These are phyloP conservation scores for Stenodema calcarata DNA, from an alignment of 2,888 invertebrate species.

Conservation along the genomic window DNA sequence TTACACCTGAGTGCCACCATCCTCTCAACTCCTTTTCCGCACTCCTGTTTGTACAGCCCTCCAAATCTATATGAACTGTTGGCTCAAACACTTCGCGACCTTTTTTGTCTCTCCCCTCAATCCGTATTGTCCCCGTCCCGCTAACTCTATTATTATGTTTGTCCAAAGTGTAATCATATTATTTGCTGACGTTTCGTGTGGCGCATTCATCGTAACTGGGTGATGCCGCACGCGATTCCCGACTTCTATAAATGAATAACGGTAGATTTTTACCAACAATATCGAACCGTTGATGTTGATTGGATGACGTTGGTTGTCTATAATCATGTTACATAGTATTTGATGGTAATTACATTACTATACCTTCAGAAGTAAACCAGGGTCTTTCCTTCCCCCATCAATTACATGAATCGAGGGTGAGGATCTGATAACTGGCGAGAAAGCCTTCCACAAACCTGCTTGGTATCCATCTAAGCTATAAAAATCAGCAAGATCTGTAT, in stretches of 20 bases:
- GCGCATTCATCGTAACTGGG: not conserved
- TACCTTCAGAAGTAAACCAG: not conserved
- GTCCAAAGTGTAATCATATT: slow-evolving; percentile 14
- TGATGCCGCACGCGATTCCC: not conserved
- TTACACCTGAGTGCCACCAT: not conserved
- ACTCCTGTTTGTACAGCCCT: not conserved
- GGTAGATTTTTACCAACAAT: not conserved
- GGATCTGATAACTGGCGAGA: no score
- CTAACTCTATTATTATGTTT: slow-evolving; percentile 36
- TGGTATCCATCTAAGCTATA: no score
- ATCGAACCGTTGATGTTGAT: not conserved
- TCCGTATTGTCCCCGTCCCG: not conserved
- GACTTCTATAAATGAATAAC: not conserved
- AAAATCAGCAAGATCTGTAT: no score
- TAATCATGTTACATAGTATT: not conserved
- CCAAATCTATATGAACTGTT: slow-evolving; percentile 11
- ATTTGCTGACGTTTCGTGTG: slow-evolving; percentile 1
- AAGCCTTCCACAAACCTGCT: no score
- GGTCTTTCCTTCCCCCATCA: no score
- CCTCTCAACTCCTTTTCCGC: not conserved
- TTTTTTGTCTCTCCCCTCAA: not conserved
- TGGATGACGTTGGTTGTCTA: not conserved
- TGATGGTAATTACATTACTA: not conserved
- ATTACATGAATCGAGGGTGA: no score
- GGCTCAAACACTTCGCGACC: not conserved